Conservation (phyloP, 2,797 vertebrate genomes). For the Acanthopagrus latus region DNA sequence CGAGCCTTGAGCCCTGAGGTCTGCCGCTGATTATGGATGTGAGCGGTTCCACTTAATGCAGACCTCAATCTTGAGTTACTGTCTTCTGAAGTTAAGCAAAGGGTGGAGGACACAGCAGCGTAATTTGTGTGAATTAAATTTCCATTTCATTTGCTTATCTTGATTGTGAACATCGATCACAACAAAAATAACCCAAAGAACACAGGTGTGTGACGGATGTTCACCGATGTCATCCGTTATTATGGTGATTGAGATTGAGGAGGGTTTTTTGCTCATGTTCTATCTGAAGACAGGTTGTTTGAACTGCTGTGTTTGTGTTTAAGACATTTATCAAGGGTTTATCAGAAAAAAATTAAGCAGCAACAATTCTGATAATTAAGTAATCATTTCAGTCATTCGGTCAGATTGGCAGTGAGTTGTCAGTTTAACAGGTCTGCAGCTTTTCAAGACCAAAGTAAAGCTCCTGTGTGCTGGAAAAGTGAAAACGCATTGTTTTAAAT, state of each 20-base stretch:
- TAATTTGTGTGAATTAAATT: constrained; percentile 33
- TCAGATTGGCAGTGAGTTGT: too few relatives aligned
- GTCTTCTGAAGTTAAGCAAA: constrained; percentile 19
- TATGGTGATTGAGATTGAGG: constrained; percentile 11
- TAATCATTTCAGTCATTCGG: not conserved
- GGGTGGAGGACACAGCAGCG: constrained; percentile 25
- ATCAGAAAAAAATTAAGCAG: not conserved
- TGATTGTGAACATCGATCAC: constrained; percentile 45
- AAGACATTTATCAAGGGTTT: rapidly evolving
- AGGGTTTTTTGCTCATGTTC: not conserved
- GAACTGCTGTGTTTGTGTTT: not conserved
- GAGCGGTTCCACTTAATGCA: constrained; percentile 27
- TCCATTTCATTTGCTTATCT: constrained; percentile 50
- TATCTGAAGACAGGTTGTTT: not conserved
- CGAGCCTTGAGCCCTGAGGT: constrained; percentile 28
- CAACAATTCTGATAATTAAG: not conserved
- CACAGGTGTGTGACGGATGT: constrained; percentile 7
- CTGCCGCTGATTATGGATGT: constrained; percentile 59
- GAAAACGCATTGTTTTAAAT: too few relatives aligned
- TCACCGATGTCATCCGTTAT: constrained; percentile 28
- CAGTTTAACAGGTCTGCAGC: too few relatives aligned
- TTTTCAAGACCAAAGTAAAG: too few relatives aligned
- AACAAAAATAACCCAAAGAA: constrained; percentile 14
- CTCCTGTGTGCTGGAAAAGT: too few relatives aligned
- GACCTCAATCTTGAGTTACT: constrained; percentile 40